A percentile compares a stretch with the other conserved stretches of the same genome.
Conservation (phyloP, 1,140 invertebrate genomes). For the Planococcus citri region DNA sequence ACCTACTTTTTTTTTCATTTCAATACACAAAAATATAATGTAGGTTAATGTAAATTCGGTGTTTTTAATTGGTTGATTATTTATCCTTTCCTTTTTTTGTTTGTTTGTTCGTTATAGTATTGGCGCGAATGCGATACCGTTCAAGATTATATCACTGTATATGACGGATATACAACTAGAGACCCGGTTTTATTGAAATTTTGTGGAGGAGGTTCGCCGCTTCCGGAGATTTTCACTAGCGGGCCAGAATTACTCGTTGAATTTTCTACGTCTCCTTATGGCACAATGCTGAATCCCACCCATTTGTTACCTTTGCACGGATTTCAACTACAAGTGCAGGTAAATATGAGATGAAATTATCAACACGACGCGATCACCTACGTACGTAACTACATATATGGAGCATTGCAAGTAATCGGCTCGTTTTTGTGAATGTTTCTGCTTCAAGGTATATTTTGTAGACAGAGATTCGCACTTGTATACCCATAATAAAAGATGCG, state of each 20-base stretch:
- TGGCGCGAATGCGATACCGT: constrained; percentile 79
- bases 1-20: background rate
- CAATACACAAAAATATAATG: too few relatives aligned
- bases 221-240: constrained; percentile 68
- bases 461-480: constrained; percentile 64
- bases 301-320: constrained; percentile 65
- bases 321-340: constrained; percentile 75
- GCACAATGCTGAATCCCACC: constrained; percentile 66
- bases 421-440: too few relatives aligned
- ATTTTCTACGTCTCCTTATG: constrained; percentile 79
- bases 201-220: constrained; percentile 69
- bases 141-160: constrained; percentile 75
- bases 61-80: background rate
- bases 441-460: constrained; percentile 63
- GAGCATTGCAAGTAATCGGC: too few relatives aligned
- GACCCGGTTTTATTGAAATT: constrained; percentile 79
- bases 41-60: background rate
- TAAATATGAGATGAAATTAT: constrained; percentile 34
- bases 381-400: too few relatives aligned
- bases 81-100: background rate
- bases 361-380: too few relatives aligned
- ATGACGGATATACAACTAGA: constrained; percentile 77
- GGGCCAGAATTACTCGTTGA: constrained; percentile 74
- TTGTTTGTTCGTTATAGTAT: constrained; percentile 34
- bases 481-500: constrained; percentile 67